Evolutionary conservation across 2,888 invertebrate species (phyloP).

Genomic region (Ophraella communa): DNA sequence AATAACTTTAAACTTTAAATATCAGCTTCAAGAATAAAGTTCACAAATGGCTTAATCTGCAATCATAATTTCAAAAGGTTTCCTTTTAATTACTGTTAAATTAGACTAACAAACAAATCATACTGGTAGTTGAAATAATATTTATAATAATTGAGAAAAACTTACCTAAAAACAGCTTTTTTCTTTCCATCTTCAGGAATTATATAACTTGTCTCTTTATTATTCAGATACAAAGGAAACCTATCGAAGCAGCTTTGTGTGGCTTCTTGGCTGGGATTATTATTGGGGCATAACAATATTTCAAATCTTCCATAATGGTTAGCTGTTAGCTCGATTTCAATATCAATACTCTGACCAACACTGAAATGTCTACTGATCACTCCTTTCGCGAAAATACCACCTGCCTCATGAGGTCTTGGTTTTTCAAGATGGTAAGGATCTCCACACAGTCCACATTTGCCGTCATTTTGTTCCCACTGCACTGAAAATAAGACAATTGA

Average conservation of each 20-base stretch:
- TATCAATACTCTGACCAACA: conserved; percentile 84
- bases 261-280: conserved; percentile 78
- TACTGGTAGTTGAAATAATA: too few relatives aligned
- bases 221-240: conserved; percentile 77
- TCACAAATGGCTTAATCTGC: too few relatives aligned
- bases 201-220: conserved; percentile 55
- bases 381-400: conserved; percentile 85
- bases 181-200: conserved; percentile 56
- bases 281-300: conserved; percentile 84
- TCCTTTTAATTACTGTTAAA: too few relatives aligned
- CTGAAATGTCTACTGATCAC: conserved; percentile 83
- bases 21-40: too few relatives aligned
- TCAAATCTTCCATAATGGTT: conserved; percentile 90
- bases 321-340: conserved; percentile 87
- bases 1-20: too few relatives aligned
- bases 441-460: conserved; percentile 89
- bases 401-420: conserved; percentile 89
- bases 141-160: neutral
- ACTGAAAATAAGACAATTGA: conserved; percentile 62
- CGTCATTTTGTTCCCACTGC: conserved; percentile 85
- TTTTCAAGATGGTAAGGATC: conserved; percentile 76
- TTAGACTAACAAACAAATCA: too few relatives aligned
- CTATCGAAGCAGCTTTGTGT: conserved; percentile 86
- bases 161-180: conserved; percentile 64
- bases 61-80: too few relatives aligned